Evolutionary conservation across 2,113 vertebrate species (phyloP), one percentile per base, ranked within the genome.

Genomic region (Prionailurus viverrinus): DNA sequence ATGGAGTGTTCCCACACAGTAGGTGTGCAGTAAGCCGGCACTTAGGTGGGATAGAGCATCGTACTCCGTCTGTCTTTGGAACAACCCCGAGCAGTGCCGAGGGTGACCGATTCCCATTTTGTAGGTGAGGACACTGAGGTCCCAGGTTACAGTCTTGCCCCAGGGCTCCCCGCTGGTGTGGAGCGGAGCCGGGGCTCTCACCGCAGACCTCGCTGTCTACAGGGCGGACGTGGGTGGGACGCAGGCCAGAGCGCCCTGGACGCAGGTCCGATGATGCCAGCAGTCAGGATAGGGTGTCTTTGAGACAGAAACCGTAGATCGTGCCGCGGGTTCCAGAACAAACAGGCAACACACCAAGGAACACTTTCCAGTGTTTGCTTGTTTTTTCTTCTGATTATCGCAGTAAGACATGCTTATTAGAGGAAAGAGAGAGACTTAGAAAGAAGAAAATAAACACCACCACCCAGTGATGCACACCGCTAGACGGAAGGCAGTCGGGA

Each of bases 341-440:
- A 96, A 95, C 94, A 89, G 95, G 85, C 94, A 86, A 4, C 31
- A 39, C 89, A 95, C 86, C 90, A 74, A 97, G 79, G 83, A 92
- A 80, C 58, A 65, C 83, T 82, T 31, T 88, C 87, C 83, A 73
- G 66, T 36, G 80, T 97, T 92, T 92, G 87, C 96, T 92, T 94
- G 55, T 55, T 84, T 96, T 97, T 83, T 19, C 80, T 95, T 87
- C 91, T 69, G 80, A 92, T 94, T 78, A 87, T 90, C 36, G 33
- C 69, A 91, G 93, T 69, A 11, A 45, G 84, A 58, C 68, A 87
- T 14, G 87, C 93, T 84, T 79, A 6, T 81, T 76, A 95, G 87
- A 58, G 74, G 19, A 71, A 71, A 71, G 25, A 33, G 0, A 48
- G 94, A 76, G 87, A 58, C 0, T 0, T 3, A 16, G 1, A 86